These are phyloP conservation scores for Nyctereutes procyonoides DNA, from an alignment of 2,113 vertebrate species.

Conservation along the genomic window DNA sequence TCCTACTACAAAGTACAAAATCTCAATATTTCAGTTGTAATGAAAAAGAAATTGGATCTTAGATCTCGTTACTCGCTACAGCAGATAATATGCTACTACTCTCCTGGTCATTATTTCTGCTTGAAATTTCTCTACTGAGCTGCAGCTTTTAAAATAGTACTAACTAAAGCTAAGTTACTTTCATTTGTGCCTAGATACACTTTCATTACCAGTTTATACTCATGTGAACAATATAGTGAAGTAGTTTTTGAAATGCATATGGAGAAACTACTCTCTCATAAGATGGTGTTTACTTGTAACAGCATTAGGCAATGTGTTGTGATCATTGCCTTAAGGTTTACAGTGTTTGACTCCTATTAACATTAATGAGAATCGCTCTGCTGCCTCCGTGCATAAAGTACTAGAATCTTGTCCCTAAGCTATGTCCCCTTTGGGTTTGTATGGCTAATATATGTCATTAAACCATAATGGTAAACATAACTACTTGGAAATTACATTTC, in stretches of 20 bases:
- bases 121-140: not conserved
- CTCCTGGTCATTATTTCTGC: not conserved
- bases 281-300: conserved; percentile 45
- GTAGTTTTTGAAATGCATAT: not conserved
- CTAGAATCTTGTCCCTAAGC: not conserved
- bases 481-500: conserved; percentile 62
- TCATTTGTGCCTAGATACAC: conserved; percentile 50
- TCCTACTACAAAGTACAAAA: not conserved
- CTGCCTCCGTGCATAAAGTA: not conserved
- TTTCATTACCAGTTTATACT: conserved; percentile 10
- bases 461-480: conserved; percentile 40
- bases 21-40: conserved; percentile 5
- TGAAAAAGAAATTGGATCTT: conserved; percentile 5
- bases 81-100: not conserved
- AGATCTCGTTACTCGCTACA: not conserved
- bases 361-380: conserved; percentile 4
- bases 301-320: not conserved
- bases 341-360: conserved; percentile 16
- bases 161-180: conserved; percentile 59
- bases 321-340: not conserved
- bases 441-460: conserved; percentile 38
- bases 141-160: conserved; percentile 23
- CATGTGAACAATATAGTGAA: conserved; percentile 31
- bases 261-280: conserved; percentile 13
- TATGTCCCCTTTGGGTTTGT: not conserved